These are phyloP conservation scores for Lepidurus packardi DNA, from an alignment of 1,140 invertebrate species.

Conservation along the genomic window DNA sequence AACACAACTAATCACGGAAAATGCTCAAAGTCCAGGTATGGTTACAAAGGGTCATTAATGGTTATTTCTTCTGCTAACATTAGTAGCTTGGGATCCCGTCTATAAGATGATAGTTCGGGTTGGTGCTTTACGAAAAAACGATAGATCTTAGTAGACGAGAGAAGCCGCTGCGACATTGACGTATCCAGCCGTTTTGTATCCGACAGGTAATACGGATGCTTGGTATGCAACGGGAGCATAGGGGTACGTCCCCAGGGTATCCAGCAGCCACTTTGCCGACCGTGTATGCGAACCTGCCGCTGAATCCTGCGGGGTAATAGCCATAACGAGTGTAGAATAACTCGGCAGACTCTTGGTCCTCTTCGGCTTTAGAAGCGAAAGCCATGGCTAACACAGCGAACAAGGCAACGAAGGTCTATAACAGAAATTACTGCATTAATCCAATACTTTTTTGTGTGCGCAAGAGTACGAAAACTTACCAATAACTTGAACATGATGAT, in stretches of 20 bases:
- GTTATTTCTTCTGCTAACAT: no score
- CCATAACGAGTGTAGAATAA: neutral
- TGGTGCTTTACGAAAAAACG: neutral
- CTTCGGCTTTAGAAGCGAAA: neutral
- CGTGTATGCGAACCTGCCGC: neutral
- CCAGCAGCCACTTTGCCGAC: neutral
- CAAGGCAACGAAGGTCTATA: conserved; percentile 8
- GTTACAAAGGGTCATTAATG: no score
- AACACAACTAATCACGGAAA: no score
- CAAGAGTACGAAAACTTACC: neutral
- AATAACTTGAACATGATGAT: conserved; percentile 15
- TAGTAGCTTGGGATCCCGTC: neutral
- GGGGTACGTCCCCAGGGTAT: neutral
- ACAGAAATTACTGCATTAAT: neutral
- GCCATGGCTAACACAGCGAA: conserved; percentile 2
- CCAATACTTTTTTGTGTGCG: neutral
- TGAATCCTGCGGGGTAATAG: neutral
- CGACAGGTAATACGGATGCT: neutral
- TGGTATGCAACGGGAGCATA: neutral
- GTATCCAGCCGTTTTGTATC: neutral
- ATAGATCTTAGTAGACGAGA: neutral
- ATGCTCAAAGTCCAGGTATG: no score
- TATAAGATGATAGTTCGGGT: neutral
- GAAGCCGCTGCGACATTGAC: neutral
- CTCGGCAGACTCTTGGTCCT: neutral